Evolutionary conservation across 2,888 invertebrate species (phyloP), one percentile per base, ranked within the genome.

Genomic region (Antheraea assamensis): DNA sequence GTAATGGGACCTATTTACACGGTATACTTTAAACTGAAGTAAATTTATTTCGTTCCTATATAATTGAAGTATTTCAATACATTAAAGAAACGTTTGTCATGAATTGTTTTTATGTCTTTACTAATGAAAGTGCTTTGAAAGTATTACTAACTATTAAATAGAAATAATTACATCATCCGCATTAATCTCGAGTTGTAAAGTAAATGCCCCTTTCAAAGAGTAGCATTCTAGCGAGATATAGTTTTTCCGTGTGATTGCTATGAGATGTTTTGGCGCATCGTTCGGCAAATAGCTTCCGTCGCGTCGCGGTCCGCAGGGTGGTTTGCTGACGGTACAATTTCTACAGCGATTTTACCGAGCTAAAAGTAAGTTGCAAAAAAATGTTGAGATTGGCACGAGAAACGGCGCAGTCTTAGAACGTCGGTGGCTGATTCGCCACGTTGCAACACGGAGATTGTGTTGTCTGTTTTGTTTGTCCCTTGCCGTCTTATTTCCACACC

Each of bases 191-290:
- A 89, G 85, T 85, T 85, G 86, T 84, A 87, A 86, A 88, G 89
- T 90, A 90, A 92, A 92, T 91, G 90, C 88, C 87, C 89, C 88
- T 89, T 88, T 89, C 89, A 92, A 90, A 87, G 88, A 89, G 88
- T 90, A 90, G 89, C 92, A 92, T 91, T 92, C 89, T 90, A 87
- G 90, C 85, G 86, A 80, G 83, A 88, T 90, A 93, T 92, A 91
- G 90, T 92, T 92, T 92, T 93, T 93, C 91, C 88, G 89, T 89
- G 85, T 88, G 90, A 93, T 93, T 92, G 90, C 91, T 87, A 90
- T 88, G 92, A 88, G 84, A 92, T 94, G 91, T 93, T 94, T 93
- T 92, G 93, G 93, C 93, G 93, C 93, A 92, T 88, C 91, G 92
- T 90, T 93, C 92, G 89, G 90, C 91, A 92, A 93, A 93, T 92